Percentiles rank a stretch among this genome's conserved stretches.
These are phyloP conservation scores for Lagopus leucura DNA, from an alignment of 2,113 vertebrate species.

Conservation along the genomic window DNA sequence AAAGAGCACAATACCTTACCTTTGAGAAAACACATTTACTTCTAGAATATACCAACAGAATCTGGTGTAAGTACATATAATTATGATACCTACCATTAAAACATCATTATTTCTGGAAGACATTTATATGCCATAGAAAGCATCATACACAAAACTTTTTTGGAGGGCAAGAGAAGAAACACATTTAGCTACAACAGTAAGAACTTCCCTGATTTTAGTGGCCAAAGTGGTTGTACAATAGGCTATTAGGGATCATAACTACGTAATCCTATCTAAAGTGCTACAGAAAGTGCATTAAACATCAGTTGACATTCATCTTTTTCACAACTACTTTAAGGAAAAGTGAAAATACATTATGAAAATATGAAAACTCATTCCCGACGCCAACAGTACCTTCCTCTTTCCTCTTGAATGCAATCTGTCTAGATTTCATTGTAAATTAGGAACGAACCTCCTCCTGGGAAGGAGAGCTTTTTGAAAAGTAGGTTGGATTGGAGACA, in stretches of 20 bases:
- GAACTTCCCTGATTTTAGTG: not conserved
- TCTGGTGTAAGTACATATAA: not conserved
- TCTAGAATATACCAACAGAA: not conserved
- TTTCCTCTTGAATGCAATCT: not conserved
- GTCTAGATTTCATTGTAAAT: not conserved
- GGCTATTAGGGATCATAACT: not conserved
- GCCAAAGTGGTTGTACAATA: not conserved
- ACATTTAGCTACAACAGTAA: not conserved
- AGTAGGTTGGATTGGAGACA: not conserved
- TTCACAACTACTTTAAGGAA: not conserved
- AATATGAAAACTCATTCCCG: not conserved
- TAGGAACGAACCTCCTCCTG: not conserved
- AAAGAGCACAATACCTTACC: not conserved
- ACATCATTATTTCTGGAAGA: not conserved
- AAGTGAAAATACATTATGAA: not conserved
- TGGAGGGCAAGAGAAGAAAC: not conserved
- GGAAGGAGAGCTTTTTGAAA: not conserved
- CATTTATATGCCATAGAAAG: not conserved
- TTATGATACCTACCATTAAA: not conserved
- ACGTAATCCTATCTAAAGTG: not conserved
- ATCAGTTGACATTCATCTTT: not conserved
- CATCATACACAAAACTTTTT: not conserved
- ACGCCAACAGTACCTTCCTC: not conserved
- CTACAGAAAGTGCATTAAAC: not conserved
- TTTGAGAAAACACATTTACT: not conserved